Conservation (phyloP, 2,888 invertebrate species). For the Odontocerum albicorne region DNA sequence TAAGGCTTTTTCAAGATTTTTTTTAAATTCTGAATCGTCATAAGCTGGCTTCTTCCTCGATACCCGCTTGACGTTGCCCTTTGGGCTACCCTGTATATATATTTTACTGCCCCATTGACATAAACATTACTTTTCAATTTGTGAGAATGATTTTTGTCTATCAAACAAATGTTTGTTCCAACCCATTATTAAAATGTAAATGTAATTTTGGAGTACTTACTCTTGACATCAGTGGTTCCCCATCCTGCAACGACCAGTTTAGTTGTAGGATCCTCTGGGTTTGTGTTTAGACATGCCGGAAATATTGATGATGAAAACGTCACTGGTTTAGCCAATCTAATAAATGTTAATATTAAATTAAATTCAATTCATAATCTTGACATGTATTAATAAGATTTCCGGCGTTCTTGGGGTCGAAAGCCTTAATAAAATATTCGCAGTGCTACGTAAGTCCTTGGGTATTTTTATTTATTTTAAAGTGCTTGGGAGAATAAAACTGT, state of each 20-base stretch:
- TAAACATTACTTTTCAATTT: not conserved
- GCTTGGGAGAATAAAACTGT: too few relatives aligned
- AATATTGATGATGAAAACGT: constrained; percentile 42
- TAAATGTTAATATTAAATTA: not conserved
- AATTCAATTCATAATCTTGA: not conserved
- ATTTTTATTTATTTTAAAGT: too few relatives aligned
- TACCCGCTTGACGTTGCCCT: not conserved
- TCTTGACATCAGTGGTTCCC: constrained; percentile 44
- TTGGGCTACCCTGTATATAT: not conserved
- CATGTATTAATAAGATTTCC: not conserved
- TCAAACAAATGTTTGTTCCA: too few relatives aligned
- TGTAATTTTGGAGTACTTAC: too few relatives aligned
- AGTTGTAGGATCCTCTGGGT: constrained; percentile 40
- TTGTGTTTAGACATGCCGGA: constrained; percentile 49
- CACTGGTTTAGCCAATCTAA: constrained; percentile 45
- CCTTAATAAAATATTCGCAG: too few relatives aligned
- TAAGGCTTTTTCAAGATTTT: too few relatives aligned
- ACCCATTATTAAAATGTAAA: too few relatives aligned
- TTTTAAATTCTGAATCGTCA: not conserved
- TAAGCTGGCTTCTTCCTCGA: not conserved
- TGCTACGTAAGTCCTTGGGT: too few relatives aligned
- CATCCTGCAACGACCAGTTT: constrained; percentile 50
- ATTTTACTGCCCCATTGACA: not conserved
- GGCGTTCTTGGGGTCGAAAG: not conserved
- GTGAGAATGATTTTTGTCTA: too few relatives aligned